phyloP scores from a whole-genome alignment of 2,797 vertebrate genomes.

The Muscicapa striata region DNA sequence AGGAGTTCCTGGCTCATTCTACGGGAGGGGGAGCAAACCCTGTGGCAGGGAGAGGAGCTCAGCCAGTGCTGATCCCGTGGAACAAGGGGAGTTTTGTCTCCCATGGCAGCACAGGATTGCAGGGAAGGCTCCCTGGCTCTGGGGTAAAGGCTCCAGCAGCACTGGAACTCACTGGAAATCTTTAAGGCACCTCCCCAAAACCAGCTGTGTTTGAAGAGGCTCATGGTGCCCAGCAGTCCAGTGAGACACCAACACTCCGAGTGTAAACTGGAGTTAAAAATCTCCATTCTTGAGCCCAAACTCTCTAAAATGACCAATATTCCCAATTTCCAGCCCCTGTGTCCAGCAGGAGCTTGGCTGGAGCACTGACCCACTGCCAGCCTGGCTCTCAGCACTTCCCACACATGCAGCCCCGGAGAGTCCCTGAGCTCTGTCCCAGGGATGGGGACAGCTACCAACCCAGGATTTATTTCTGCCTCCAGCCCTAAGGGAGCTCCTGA shows the following conservation, averaged over 20 bases:
- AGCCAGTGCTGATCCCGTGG: rapidly evolving
- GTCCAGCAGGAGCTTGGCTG: background rate
- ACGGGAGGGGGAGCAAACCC: background rate
- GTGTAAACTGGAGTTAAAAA: background rate
- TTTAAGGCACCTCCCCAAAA: rapidly evolving
- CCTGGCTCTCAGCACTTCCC: background rate
- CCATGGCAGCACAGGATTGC: background rate
- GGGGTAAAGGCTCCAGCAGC: background rate
- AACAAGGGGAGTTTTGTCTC: background rate
- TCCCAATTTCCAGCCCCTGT: rapidly evolving
- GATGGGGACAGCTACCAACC: too few species aligned
- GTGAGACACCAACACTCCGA: rapidly evolving
- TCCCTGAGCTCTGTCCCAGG: background rate
- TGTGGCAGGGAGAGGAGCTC: background rate
- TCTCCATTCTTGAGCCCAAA: background rate
- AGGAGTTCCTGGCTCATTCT: background rate
- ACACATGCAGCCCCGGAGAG: background rate
- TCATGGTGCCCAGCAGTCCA: rapidly evolving
- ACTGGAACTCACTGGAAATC: rapidly evolving
- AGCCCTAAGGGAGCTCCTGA: background rate
- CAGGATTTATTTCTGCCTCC: background rate
- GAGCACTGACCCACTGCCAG: too few species aligned
- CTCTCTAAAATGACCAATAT: background rate
- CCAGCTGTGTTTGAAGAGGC: rapidly evolving
- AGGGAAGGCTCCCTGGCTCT: background rate